phyloP scores from a whole-genome alignment of 2,113 vertebrate genomes.

The Lota lota region DNA sequence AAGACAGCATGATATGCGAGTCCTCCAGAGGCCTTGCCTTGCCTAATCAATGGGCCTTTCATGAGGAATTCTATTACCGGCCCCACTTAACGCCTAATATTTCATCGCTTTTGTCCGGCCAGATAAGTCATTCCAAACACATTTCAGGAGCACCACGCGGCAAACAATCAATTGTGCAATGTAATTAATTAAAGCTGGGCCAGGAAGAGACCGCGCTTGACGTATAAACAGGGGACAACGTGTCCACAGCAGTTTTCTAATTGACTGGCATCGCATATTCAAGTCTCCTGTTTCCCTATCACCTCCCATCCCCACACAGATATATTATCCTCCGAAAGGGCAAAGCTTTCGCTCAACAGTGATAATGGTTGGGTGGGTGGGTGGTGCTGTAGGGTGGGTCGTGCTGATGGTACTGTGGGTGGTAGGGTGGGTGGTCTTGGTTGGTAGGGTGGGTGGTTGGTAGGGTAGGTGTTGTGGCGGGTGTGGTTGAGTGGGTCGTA shows the following conservation, averaged over 20 bases:
- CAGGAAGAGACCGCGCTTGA: constrained; percentile 48
- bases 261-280: constrained; percentile 17
- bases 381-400: constrained; percentile 1
- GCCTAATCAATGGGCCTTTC: constrained; percentile 76
- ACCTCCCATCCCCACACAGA: background rate
- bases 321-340: constrained; percentile 6
- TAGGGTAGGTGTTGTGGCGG: background rate
- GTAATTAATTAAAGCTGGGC: constrained; percentile 67
- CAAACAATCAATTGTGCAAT: constrained; percentile 73
- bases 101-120: constrained; percentile 72
- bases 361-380: background rate
- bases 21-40: constrained; percentile 54
- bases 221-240: constrained; percentile 36
- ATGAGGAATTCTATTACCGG: constrained; percentile 74
- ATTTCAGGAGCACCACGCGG: constrained; percentile 56
- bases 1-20: constrained; percentile 68
- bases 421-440: background rate
- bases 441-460: background rate
- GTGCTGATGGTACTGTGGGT: constrained; percentile 2
- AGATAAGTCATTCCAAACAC: constrained; percentile 73
- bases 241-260: constrained; percentile 45
- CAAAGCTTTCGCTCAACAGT: constrained; percentile 7
- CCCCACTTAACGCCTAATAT: constrained; percentile 78
- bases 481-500: background rate
- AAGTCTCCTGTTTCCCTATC: background rate